Evolutionary conservation across 2,888 invertebrate species (phyloP).

Genomic region (Phyllotreta striolata): DNA sequence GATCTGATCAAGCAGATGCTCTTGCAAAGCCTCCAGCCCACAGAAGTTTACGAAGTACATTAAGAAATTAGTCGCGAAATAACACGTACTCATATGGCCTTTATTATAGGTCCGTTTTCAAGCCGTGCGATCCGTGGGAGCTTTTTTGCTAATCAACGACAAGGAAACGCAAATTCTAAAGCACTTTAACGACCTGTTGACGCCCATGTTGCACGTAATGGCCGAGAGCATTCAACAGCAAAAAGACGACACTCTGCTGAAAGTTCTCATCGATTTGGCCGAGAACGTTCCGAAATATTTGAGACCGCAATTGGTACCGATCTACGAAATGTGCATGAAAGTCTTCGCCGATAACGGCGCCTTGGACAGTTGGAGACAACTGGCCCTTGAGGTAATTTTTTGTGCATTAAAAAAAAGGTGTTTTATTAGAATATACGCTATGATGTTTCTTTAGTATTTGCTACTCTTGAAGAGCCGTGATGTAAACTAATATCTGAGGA

Average conservation of each 20-base stretch:
- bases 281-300: conserved; percentile 93
- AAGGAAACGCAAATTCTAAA: conserved; percentile 91
- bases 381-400: conserved; percentile 80
- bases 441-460: conserved; percentile 55
- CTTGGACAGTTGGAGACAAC: conserved; percentile 85
- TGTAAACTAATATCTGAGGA: conserved; percentile 26
- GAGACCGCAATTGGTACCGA: conserved; percentile 82
- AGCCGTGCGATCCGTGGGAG: conserved; percentile 83
- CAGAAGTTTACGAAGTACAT: conserved; percentile 68
- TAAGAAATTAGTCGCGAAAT: not conserved
- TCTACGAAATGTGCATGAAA: conserved; percentile 90
- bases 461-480: conserved; percentile 58
- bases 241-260: conserved; percentile 90
- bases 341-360: conserved; percentile 76
- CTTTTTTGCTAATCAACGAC: conserved; percentile 92
- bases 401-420: not conserved
- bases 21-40: conserved; percentile 75
- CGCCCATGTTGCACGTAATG: conserved; percentile 77
- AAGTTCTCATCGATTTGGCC: conserved; percentile 92
- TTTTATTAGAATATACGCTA: not conserved
- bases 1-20: conserved; percentile 96
- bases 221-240: conserved; percentile 83
- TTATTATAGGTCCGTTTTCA: conserved; percentile 71
- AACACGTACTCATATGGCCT: not conserved
- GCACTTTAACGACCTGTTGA: conserved; percentile 86